phyloP scores from a whole-genome alignment of 2,797 vertebrate genomes.

The Benthosema pterotum region DNA sequence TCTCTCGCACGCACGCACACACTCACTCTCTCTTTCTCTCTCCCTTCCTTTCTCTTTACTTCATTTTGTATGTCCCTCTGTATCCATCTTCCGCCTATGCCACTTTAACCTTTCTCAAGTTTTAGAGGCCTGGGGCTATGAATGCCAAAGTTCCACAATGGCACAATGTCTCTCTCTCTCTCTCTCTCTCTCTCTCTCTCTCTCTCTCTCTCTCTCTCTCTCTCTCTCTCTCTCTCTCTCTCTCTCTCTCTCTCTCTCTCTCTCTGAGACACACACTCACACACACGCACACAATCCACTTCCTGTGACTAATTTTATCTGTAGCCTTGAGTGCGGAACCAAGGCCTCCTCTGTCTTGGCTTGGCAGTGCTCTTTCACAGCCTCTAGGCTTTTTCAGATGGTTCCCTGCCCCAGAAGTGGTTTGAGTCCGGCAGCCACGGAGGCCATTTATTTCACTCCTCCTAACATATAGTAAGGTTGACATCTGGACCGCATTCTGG shows the following conservation, averaged over 20 bases:
- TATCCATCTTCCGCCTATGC: not conserved
- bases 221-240: not conserved
- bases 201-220: not conserved
- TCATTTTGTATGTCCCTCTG: not conserved
- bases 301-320: slow-evolving; percentile 75
- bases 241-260: no score
- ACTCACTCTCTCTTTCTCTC: not conserved
- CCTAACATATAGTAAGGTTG: no score
- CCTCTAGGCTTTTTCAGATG: slow-evolving; percentile 27
- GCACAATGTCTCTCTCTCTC: slow-evolving; percentile 43
- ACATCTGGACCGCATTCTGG: no score
- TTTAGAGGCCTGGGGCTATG: slow-evolving; percentile 35
- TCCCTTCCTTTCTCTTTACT: not conserved
- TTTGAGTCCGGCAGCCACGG: not conserved
- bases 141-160: slow-evolving; percentile 58
- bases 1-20: not conserved
- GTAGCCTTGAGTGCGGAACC: slow-evolving; percentile 50
- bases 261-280: slow-evolving; percentile 35
- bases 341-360: slow-evolving; percentile 51
- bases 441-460: no score
- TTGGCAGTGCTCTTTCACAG: slow-evolving; percentile 43
- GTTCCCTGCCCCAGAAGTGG: slow-evolving; percentile 11
- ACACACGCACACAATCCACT: slow-evolving; percentile 47
- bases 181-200: no score
- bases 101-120: slow-evolving; percentile 10